A percentile compares a stretch with the other conserved stretches of the same genome.
These are phyloP conservation scores for Muricea muricata DNA, from an alignment of 92 coral and sea anemone species.

Conservation along the genomic window DNA sequence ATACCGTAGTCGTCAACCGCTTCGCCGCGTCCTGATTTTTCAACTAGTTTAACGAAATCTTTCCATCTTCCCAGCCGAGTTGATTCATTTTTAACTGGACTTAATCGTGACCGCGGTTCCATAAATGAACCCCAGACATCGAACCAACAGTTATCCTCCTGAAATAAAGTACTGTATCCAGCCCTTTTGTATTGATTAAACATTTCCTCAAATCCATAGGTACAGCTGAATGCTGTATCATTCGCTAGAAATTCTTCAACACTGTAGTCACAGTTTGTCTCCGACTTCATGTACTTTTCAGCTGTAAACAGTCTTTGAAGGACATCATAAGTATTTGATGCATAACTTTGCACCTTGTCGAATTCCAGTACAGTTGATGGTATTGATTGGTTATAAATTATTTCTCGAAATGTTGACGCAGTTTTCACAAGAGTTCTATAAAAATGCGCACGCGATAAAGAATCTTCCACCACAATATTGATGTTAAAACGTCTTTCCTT, in stretches of 20 bases:
- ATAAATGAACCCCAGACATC: conserved; percentile 13
- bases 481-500: conserved; percentile 5
- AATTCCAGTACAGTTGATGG: conserved; percentile 28
- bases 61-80: neutral
- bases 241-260: neutral
- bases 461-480: conserved; percentile 18
- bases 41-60: conserved; percentile 26
- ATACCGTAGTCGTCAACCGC: conserved; percentile 78
- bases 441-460: conserved; percentile 14
- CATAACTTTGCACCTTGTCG: conserved; percentile 1
- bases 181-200: conserved; percentile 3
- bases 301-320: conserved; percentile 14
- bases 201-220: conserved; percentile 22
- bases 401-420: conserved; percentile 26
- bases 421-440: conserved; percentile 29
- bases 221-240: neutral
- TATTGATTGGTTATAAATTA: conserved; percentile 23
- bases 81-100: neutral
- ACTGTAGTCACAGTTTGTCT: neutral
- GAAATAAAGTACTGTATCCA: conserved; percentile 18
- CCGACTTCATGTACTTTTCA: no score
- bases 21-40: conserved; percentile 26
- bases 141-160: conserved; percentile 27
- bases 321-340: neutral
- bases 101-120: conserved; percentile 56